phyloP scores from a whole-genome alignment of 2,888 invertebrate genomes.

The Drosophila sordidula region DNA sequence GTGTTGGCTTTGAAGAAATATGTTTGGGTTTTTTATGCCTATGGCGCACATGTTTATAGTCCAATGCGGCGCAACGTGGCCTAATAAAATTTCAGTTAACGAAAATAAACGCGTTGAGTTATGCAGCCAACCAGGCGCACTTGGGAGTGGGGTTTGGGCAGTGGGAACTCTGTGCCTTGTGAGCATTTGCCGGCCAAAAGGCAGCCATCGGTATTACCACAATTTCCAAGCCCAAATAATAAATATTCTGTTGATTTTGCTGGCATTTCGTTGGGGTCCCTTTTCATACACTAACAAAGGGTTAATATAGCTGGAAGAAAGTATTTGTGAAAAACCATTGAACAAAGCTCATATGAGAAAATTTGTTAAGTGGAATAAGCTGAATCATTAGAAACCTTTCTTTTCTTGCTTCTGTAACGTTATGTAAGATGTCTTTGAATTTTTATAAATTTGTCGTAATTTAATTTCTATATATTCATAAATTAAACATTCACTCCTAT shows the following conservation, averaged over 20 bases:
- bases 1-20: slow-evolving; percentile 41
- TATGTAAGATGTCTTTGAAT: too few relatives aligned
- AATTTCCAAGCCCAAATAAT: slow-evolving; percentile 36
- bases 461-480: too few relatives aligned
- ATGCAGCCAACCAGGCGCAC: slow-evolving; percentile 25
- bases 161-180: slow-evolving; percentile 3
- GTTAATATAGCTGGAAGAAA: slow-evolving; percentile 2
- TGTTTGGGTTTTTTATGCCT: slow-evolving; percentile 54
- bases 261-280: slow-evolving; percentile 6
- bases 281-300: slow-evolving; percentile 13
- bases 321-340: background rate
- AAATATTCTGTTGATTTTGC: slow-evolving; percentile 36
- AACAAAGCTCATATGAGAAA: background rate
- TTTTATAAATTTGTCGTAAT: too few relatives aligned
- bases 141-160: background rate
- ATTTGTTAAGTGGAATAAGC: background rate
- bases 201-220: slow-evolving; percentile 11
- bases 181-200: slow-evolving; percentile 24
- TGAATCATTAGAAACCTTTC: background rate
- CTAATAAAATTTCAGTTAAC: slow-evolving; percentile 75
- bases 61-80: slow-evolving; percentile 54
- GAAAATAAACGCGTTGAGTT: slow-evolving; percentile 59
- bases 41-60: slow-evolving; percentile 59
- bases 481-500: too few relatives aligned
- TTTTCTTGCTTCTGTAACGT: too few relatives aligned